Base-by-base conservation (phyloP, 1,140 invertebrate species). In the Adelges cooleyi region DNA sequence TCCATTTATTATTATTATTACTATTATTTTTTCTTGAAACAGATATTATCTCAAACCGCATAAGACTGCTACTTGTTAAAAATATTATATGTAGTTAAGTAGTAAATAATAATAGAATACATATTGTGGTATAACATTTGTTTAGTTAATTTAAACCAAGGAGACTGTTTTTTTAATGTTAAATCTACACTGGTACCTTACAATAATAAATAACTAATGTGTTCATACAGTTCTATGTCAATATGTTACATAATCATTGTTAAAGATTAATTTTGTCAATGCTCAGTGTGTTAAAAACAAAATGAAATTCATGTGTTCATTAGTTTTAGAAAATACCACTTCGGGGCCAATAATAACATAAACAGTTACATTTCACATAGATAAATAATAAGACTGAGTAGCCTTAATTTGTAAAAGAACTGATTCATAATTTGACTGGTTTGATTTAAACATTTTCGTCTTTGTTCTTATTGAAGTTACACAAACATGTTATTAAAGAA, bases 61-160 rank as follows among this genome's bases (percentile, higher is more conserved):
- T 62, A 62, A 62, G 56, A 62, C 56, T 62, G 56, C 56, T 62
- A 62, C 56, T 62, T 62, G 56, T 62, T 62, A 62, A 62, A n/a
- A 62, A 62, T 62, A 62, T 62, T 62, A 46, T n/a, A n/a, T 62
- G 56, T 62, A 48, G 56, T 62, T 62, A 62, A 62, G 56, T 62
- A 62, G 56, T 62, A 62, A n/a, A 44, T 62, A 62, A 62, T 48
- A 20, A 42, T 8, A 42, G n/a, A n/a, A 59, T 27, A 44, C 23
- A 59, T 17, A 27, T n/a, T 33, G 11, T 33, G 29, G 29, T 59
- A 59, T 62, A 62, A 46, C 13, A 29, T 48, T 62, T 62, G 25
- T 62, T 62, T 62, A 62, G 56, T 62, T 62, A 48, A 62, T 62
- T 62, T 42, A 62, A 62, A 44, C 23, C 38, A 62, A 62, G 56